A percentile compares a stretch with the other conserved stretches of the same genome.
phyloP scores from a whole-genome alignment of 1,140 invertebrate genomes.

The Sycophila sp. region DNA sequence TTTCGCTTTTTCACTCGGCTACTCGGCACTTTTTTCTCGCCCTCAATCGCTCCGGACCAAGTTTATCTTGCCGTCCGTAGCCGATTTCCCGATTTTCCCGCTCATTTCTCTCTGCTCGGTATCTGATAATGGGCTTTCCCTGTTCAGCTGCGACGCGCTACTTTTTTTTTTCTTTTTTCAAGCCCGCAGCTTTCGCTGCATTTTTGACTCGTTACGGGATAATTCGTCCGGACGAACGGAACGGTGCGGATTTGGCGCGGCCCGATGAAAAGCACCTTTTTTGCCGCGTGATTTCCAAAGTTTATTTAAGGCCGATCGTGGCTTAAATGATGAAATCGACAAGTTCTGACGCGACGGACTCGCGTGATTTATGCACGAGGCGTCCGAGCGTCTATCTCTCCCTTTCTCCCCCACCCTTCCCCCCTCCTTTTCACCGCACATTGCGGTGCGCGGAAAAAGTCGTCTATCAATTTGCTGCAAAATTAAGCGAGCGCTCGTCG shows the following conservation, averaged over 20 bases:
- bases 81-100: no score
- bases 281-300: no score
- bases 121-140: constrained; percentile 7
- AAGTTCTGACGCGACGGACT: background rate
- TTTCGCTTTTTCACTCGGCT: no score
- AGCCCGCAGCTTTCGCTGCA: background rate
- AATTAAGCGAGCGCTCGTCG: background rate
- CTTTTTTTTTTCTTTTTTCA: background rate
- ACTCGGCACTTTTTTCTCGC: no score
- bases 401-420: no score
- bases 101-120: background rate
- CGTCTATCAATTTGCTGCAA: background rate
- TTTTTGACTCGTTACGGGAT: background rate
- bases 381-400: no score
- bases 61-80: no score
- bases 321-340: background rate
- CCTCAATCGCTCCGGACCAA: no score
- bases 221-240: background rate
- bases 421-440: background rate
- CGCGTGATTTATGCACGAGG: background rate
- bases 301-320: constrained; percentile 1
- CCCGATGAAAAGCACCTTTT: no score
- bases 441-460: background rate
- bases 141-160: background rate
- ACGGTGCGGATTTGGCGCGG: background rate